Evolutionary conservation across 2,797 vertebrate genomes (phyloP).

Genomic region (Poecile montanus): DNA sequence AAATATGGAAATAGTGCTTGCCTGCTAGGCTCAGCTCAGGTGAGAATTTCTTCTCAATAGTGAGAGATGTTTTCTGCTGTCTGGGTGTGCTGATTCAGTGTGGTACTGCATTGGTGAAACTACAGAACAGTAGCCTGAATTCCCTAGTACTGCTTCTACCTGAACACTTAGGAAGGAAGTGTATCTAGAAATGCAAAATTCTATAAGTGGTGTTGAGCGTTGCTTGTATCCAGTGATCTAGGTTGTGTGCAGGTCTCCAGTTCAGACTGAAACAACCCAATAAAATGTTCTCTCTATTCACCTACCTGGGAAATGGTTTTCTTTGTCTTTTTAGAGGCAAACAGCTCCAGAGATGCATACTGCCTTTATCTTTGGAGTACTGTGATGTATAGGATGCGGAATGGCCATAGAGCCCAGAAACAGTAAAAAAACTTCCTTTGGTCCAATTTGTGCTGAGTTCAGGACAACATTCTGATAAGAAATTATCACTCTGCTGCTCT

Average conservation of each 20-base stretch:
- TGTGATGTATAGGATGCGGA: rapidly evolving
- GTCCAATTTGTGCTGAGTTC: background rate
- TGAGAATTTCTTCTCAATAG: background rate
- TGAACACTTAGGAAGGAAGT: background rate
- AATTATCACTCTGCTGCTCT: background rate
- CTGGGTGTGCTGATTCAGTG: background rate
- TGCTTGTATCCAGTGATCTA: background rate
- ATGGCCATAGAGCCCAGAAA: background rate
- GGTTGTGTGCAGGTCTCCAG: background rate
- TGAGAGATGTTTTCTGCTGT: background rate
- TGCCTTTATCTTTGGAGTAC: background rate
- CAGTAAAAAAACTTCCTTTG: background rate
- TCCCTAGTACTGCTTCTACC: background rate
- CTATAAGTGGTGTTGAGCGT: background rate
- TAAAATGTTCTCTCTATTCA: background rate
- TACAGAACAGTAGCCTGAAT: background rate
- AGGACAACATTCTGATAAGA: background rate
- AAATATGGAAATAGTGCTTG: rapidly evolving
- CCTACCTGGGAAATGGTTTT: background rate
- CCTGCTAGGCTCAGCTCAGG: rapidly evolving
- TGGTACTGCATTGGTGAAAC: background rate
- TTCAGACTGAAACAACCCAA: background rate
- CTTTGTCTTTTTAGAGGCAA: background rate
- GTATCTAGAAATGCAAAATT: background rate
- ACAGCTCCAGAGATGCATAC: background rate